Evolutionary conservation across 2,113 vertebrate genomes (phyloP), one percentile per base, ranked within the genome.

Genomic region (Phasianus colchicus): DNA sequence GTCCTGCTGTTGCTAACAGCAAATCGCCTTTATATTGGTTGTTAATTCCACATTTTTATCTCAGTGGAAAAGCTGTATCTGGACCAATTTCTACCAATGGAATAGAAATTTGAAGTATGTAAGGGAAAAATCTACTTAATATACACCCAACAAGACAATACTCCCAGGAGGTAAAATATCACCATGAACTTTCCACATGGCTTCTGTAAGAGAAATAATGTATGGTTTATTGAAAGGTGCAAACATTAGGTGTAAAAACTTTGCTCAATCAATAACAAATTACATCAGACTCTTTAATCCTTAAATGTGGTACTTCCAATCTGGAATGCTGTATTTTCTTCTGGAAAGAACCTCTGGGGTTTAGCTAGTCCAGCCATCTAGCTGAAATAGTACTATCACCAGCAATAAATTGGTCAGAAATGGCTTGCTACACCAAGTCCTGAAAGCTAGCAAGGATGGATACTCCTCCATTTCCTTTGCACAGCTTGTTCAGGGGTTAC

Each of bases 321-420:
- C 2, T 54, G 15, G 25, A 52, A 52, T 30, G 29, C 29, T 57
- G 16, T 32, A 32, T 13, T 57, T 57, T 57, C 9, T 57, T 32
- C 50, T 78, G 61, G 38, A 64, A 29, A n/a, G 30, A 81, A 12
- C 2, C 9, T 42, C 6, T 36, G 69, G 45, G 4, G 7, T 63
- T 92, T 40, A 40, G 65, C 50, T 65, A 40, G 27, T 16, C 5
- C 20, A 69, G 8, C 4, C 55, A 69, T 10, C 29, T 8, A 9
- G 13, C 13, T 74, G 25, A 77, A 63, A 3, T 34, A 88, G 29
- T 45, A 20, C 18, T 58, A 14, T 13, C 10, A 30, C 10, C 18
- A 25, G 24, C 27, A 67, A 14, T 29, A 55, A 82, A 84, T 6
- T 0, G 0, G 15, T 43, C 14, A 64, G 42, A 38, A 9, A 16